Base-by-base conservation (phyloP, 2,888 invertebrate species). In the Hanleya hanleyi region DNA sequence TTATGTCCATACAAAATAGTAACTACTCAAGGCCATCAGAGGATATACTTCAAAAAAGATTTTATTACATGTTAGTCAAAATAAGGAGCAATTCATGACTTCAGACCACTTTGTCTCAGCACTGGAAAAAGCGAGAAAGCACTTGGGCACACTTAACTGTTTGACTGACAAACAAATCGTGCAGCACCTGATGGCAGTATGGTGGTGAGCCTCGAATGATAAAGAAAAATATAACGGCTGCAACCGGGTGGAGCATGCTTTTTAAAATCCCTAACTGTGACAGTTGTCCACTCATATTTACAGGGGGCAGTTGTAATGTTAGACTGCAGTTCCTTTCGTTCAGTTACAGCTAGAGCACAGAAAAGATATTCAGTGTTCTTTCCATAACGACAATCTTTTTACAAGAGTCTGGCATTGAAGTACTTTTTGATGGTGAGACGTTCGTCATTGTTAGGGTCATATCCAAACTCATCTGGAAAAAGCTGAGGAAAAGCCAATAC, bases 331-430 rank as follows among this genome's bases (percentile, higher is more conserved):
- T 78, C 74, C 61, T 78, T 78, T 1, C 67, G 73, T 69, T 79
- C 76, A 26, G 38, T 26, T 29, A 71, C 41, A 35, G 72, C 75
- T 69, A 77, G 76, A n/a, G 77, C 73, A 67, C 69, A 75, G 64
- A 79, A 81, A 12, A 81, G 67, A 62, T 79, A 76, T 26, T 81
- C 80, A 67, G 76, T 71, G 50, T 68, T 73, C 49, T 29, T 68
- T 15, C 75, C 66, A 69, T 79, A 81, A 9, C 78, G 35, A 22
- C 47, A 33, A 69, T 79, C 76, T 67, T 51, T 35, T 61, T 76
- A 50, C 6, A 80, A 49, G 36, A 77, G 36, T 65, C 75, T 65
- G 15, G 51, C 36, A 22, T 74, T 37, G 67, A 73, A 77, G 41
- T 76, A 77, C 38, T 77, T 68, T 49, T 67, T 75, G 41, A 51